phyloP scores from a whole-genome alignment of 2,888 invertebrate genomes.

The Thelaira solivaga region DNA sequence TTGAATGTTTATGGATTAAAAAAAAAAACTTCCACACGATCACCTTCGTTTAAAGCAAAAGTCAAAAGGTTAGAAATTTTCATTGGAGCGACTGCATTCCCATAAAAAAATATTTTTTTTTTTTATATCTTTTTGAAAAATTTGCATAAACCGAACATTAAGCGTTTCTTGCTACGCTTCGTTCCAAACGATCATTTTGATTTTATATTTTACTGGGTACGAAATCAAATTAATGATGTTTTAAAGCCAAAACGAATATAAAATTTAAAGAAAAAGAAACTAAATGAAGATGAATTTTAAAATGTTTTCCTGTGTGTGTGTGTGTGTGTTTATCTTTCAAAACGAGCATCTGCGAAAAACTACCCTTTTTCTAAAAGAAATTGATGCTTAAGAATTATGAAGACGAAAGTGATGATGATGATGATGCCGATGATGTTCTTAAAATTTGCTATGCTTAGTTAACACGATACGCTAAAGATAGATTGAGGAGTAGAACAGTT shows the following conservation, averaged over 20 bases:
- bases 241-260: conserved; percentile 14
- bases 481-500: conserved; percentile 41
- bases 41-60: conserved; percentile 31
- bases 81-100: conserved; percentile 32
- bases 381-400: not conserved
- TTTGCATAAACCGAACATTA: conserved; percentile 49
- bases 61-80: conserved; percentile 48
- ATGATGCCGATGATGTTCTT: conserved; percentile 2
- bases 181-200: conserved; percentile 13
- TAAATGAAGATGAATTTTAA: conserved; percentile 7
- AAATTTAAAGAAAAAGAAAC: conserved; percentile 37
- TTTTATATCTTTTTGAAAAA: conserved; percentile 14
- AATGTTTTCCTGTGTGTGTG: not conserved
- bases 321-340: too few species aligned
- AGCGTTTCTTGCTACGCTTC: not conserved
- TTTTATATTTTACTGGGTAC: conserved; percentile 12
- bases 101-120: too few species aligned
- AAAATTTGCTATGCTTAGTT: conserved; percentile 57
- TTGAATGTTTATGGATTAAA: not conserved
- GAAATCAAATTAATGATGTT: conserved; percentile 43
- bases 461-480: conserved; percentile 53
- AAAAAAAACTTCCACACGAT: conserved; percentile 37
- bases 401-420: not conserved
- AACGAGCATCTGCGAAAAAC: conserved; percentile 50
- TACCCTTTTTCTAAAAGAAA: conserved; percentile 30